Conservation (phyloP, 2,113 vertebrate genomes). For the Pteronura brasiliensis region DNA sequence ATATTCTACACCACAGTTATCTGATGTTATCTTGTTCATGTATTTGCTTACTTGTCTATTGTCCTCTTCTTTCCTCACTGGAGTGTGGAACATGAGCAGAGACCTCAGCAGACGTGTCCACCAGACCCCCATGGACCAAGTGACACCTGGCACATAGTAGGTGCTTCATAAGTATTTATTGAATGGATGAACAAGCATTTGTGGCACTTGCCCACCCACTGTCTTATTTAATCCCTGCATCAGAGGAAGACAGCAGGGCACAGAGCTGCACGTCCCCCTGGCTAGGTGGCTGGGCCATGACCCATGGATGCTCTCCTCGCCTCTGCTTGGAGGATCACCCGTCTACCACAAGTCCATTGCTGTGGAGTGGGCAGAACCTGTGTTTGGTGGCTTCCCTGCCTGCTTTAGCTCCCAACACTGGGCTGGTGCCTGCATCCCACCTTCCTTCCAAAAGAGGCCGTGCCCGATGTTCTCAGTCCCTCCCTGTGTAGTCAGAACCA, state of each 20-base stretch:
- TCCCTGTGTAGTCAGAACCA: neutral
- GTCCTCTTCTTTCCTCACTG: neutral
- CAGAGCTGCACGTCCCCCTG: neutral
- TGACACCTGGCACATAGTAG: neutral
- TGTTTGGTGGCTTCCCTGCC: neutral
- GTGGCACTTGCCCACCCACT: neutral
- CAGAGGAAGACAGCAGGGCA: neutral
- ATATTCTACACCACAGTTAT: neutral
- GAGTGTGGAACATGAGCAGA: neutral
- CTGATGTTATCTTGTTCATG: neutral
- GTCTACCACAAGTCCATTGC: neutral
- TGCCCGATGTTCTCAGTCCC: accelerated
- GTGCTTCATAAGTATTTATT: neutral
- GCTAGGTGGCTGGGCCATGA: neutral
- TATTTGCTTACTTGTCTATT: neutral
- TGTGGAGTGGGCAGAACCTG: neutral
- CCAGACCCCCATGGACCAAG: neutral
- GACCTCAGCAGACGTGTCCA: neutral
- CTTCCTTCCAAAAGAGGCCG: neutral
- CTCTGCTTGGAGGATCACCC: neutral
- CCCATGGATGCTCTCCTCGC: neutral
- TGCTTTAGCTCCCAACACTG: neutral
- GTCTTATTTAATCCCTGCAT: neutral
- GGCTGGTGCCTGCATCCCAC: neutral
- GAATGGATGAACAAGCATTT: neutral